Evolutionary conservation across 2,113 vertebrate genomes (phyloP).

Genomic region (Elaphurus davidianus): DNA sequence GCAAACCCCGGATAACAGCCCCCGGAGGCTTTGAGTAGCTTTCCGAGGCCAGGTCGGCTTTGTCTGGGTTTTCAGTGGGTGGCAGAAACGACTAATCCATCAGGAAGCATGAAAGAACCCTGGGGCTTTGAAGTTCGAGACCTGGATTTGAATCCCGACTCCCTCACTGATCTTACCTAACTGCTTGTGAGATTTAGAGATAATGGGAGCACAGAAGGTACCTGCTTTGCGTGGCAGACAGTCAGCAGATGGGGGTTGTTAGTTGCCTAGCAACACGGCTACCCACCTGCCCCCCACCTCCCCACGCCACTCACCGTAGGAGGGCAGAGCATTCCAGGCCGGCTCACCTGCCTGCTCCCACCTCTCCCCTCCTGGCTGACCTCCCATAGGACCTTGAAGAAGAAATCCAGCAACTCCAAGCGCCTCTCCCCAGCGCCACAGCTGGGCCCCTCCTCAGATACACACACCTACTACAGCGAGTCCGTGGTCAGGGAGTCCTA

Average conservation of each 20-base stretch:
- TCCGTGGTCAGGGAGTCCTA: slow-evolving; percentile 83
- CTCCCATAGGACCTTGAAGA: slow-evolving; percentile 72
- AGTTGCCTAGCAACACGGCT: slow-evolving; percentile 20
- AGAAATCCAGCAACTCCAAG: slow-evolving; percentile 75
- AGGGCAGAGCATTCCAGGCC: background rate
- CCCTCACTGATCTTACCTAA: background rate
- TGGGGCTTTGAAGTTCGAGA: background rate
- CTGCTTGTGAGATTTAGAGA: background rate
- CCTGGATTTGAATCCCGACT: background rate
- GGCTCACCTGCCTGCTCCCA: background rate
- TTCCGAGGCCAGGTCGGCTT: background rate
- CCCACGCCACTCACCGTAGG: rapidly evolving
- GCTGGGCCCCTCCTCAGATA: slow-evolving; percentile 63
- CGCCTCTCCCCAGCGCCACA: slow-evolving; percentile 68
- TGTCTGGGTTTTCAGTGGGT: background rate
- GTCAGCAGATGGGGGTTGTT: background rate
- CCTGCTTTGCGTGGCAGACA: background rate
- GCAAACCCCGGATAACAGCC: background rate
- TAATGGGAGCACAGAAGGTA: background rate
- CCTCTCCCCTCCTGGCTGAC: background rate
- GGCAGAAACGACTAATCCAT: background rate
- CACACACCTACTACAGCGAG: slow-evolving; percentile 84
- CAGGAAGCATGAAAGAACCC: background rate
- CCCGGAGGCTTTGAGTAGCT: background rate
- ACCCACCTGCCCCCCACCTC: background rate